Base-by-base conservation (phyloP, 2,888 invertebrate species). In the Megamerina dolium region DNA sequence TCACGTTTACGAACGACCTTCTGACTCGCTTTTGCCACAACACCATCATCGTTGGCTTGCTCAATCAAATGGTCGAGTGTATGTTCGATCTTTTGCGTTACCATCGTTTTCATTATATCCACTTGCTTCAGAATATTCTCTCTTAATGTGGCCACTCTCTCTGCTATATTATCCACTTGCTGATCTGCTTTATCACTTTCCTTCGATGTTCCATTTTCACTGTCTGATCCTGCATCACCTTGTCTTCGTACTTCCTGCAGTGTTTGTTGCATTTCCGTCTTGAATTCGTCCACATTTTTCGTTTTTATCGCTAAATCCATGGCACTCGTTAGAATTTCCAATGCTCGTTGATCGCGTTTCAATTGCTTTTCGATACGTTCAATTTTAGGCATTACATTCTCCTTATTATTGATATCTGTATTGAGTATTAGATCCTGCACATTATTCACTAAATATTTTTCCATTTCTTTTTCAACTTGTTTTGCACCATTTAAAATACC, bases 401-500 rank as follows among this genome's bases (percentile, higher is more conserved):
- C 34, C 14, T 48, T 49, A 29, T 63, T 56, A 26, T 56, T 45
- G 5, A 53, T 47, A 27, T 61, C 54, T 12, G 61, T 55, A 17
- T 63, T 57, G 2, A 58, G 40, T 10, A 71, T 41, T 3, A 72
- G 46, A 45, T 67, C 66, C 17, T 57, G 54, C 2, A 70, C 52
- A 13, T 53, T 48, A 13, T 51, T 51, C 5, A 62, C 58, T 36
- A 70, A 40, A 40, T 70, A 58, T 27, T 61, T 48, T 33, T 66
- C 64, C 64, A 72, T 66, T 29, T 58, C 53, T 31, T 64, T 52
- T 45, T 70, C 67, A 0, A 63, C 61, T 44, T 63, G 56, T 12
- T 61, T 50, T 3, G 67, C 66, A 1, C 72, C 71, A 34, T 69
- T 62, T 1, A 71, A 44, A 16, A 72, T 46, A 1, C 69, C 72